A percentile compares a stretch with the other conserved stretches of the same genome.
These are phyloP conservation scores for Sinohyriopsis cumingii DNA, from an alignment of 2,888 invertebrate genomes.

Conservation along the genomic window DNA sequence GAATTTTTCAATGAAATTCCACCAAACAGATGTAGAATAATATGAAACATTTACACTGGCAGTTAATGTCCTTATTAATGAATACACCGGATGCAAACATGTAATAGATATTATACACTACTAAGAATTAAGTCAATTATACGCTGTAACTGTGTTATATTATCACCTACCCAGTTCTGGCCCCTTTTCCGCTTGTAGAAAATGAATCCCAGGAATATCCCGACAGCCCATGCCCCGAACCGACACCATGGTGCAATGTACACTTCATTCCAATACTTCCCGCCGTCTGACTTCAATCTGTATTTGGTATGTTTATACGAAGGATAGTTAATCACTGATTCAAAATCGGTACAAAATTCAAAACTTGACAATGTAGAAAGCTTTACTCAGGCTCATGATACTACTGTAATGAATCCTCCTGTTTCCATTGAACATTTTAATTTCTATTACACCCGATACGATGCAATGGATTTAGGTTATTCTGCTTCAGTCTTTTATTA, in stretches of 20 bases:
- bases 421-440: background rate
- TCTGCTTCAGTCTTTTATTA: no score
- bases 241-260: slow-evolving; percentile 74
- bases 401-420: no score
- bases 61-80: background rate
- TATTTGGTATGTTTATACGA: background rate
- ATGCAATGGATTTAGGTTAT: background rate
- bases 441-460: background rate
- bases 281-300: slow-evolving; percentile 50
- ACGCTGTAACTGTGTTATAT: background rate
- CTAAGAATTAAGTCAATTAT: background rate
- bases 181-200: slow-evolving; percentile 54
- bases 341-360: no score
- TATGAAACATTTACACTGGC: no score
- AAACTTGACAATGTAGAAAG: no score
- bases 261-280: slow-evolving; percentile 54
- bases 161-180: slow-evolving; percentile 23
- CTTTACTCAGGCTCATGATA: no score
- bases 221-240: slow-evolving; percentile 72
- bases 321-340: no score
- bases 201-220: slow-evolving; percentile 70
- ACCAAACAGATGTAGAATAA: no score
- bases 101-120: background rate
- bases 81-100: background rate
- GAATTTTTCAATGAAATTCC: no score